A percentile compares a stretch with the other conserved stretches of the same genome.
phyloP scores from a whole-genome alignment of 1,140 invertebrate species.

The Gryon sp. region DNA sequence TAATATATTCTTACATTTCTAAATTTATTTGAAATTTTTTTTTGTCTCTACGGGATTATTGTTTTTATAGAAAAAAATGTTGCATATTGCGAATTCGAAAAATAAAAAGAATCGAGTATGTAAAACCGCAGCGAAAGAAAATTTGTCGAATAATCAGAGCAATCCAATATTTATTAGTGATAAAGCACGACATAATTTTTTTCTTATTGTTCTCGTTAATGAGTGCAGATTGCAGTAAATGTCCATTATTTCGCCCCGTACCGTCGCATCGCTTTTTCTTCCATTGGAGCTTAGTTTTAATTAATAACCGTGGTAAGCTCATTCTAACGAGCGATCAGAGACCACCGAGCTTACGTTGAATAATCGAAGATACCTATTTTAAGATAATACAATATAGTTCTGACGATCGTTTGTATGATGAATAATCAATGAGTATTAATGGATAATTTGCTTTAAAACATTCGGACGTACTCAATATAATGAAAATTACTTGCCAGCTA shows the following conservation, averaged over 20 bases:
- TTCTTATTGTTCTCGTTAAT: conserved; percentile 44
- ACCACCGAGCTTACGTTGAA: conserved; percentile 59
- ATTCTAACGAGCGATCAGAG: conserved; percentile 64
- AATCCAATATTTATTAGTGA: conserved; percentile 28
- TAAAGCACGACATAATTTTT: conserved; percentile 34
- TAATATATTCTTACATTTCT: no score
- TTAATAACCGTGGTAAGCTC: conserved; percentile 65
- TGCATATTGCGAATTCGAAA: background rate
- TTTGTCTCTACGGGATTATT: no score
- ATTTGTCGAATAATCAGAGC: conserved; percentile 8
- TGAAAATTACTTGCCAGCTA: no score
- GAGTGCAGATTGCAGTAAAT: conserved; percentile 59
- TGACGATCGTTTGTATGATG: conserved; percentile 50
- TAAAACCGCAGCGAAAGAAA: background rate
- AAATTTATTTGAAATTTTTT: no score
- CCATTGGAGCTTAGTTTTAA: conserved; percentile 65
- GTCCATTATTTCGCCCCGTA: conserved; percentile 51
- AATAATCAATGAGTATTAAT: conserved; percentile 43
- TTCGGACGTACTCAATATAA: no score
- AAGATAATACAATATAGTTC: conserved; percentile 55
- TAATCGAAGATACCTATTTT: conserved; percentile 61
- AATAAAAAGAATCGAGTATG: background rate
- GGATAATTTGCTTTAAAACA: conserved; percentile 30
- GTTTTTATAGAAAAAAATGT: conserved; percentile 1
- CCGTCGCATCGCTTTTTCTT: conserved; percentile 51